phyloP scores from a whole-genome alignment of 2,797 vertebrate genomes.

The Hoplostethus mediterraneus region DNA sequence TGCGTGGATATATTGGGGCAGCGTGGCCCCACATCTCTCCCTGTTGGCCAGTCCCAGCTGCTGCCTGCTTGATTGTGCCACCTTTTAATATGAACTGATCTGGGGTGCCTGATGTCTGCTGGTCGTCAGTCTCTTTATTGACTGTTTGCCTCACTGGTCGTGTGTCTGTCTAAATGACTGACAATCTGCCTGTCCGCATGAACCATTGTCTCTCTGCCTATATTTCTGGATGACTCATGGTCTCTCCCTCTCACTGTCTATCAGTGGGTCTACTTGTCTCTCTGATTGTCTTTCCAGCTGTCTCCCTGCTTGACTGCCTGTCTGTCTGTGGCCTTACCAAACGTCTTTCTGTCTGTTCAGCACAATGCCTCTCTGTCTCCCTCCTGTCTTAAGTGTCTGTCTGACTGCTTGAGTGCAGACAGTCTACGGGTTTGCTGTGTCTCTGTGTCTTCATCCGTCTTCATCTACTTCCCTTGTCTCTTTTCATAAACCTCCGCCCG shows the following conservation, averaged over 20 bases:
- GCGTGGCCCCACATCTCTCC: slow-evolving; percentile 64
- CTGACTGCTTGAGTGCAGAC: not conserved
- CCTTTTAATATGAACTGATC: slow-evolving; percentile 63
- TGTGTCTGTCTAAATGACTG: slow-evolving; percentile 10
- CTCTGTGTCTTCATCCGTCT: slow-evolving; percentile 18
- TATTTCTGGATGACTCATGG: slow-evolving; percentile 33
- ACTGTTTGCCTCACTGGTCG: not conserved
- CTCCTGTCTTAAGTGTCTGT: not conserved
- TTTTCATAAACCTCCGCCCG: not conserved
- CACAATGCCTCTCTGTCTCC: not conserved
- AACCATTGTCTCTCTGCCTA: slow-evolving; percentile 31
- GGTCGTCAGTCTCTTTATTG: slow-evolving; percentile 7
- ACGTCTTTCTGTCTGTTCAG: not conserved
- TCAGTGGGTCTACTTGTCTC: slow-evolving; percentile 15
- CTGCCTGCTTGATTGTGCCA: slow-evolving; percentile 60
- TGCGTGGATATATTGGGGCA: slow-evolving; percentile 73
- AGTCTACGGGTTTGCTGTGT: not conserved
- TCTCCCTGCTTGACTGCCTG: slow-evolving; percentile 13
- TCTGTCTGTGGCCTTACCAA: slow-evolving; percentile 13
- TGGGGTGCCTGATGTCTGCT: slow-evolving; percentile 43
- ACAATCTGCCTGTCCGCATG: not conserved
- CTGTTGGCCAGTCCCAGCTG: slow-evolving; percentile 70
- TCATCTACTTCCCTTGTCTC: not conserved
- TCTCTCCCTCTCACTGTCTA: slow-evolving; percentile 40
- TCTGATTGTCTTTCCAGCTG: slow-evolving; percentile 12